Evolutionary conservation across 2,888 invertebrate species (phyloP).

Genomic region (Oegoconia quadripuncta): DNA sequence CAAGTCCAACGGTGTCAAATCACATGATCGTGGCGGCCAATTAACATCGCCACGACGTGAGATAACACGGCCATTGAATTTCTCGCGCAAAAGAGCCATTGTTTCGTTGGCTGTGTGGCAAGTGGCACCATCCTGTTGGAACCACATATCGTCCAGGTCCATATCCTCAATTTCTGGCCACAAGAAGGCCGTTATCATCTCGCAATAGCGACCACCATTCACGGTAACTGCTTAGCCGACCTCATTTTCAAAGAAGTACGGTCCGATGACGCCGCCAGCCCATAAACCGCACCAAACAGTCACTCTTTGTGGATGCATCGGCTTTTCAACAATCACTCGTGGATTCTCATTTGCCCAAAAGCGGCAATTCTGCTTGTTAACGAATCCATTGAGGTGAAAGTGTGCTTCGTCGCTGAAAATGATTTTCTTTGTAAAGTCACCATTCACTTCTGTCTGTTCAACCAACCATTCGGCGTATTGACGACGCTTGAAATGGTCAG

Average conservation of each 20-base stretch:
- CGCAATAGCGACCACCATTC: too few species aligned
- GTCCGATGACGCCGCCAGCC: constrained; percentile 38
- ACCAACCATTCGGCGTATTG: constrained; percentile 11
- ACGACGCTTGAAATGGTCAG: constrained; percentile 10
- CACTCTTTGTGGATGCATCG: constrained; percentile 33
- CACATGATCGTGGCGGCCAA: constrained; percentile 6
- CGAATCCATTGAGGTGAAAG: constrained; percentile 28
- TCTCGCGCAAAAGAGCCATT: constrained; percentile 16
- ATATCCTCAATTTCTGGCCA: too few species aligned
- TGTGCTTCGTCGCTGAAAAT: constrained; percentile 27
- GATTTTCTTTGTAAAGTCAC: constrained; percentile 22
- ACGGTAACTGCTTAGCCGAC: too few species aligned
- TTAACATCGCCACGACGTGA: constrained; percentile 1
- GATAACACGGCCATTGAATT: not conserved
- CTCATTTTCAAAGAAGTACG: constrained; percentile 37
- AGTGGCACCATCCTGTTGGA: constrained; percentile 25
- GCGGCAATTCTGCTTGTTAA: constrained; percentile 29
- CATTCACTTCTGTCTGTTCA: constrained; percentile 11
- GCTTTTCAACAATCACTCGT: constrained; percentile 10
- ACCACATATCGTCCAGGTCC: constrained; percentile 17
- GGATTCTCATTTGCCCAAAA: constrained; percentile 13
- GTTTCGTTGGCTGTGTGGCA: constrained; percentile 22
- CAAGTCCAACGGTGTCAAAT: too few species aligned
- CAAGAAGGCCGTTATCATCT: too few species aligned
- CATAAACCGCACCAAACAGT: constrained; percentile 46